A percentile compares a stretch with the other conserved stretches of the same genome.
phyloP scores from a whole-genome alignment of 2,888 invertebrate species.

The Rotaria magnacalcarata region DNA sequence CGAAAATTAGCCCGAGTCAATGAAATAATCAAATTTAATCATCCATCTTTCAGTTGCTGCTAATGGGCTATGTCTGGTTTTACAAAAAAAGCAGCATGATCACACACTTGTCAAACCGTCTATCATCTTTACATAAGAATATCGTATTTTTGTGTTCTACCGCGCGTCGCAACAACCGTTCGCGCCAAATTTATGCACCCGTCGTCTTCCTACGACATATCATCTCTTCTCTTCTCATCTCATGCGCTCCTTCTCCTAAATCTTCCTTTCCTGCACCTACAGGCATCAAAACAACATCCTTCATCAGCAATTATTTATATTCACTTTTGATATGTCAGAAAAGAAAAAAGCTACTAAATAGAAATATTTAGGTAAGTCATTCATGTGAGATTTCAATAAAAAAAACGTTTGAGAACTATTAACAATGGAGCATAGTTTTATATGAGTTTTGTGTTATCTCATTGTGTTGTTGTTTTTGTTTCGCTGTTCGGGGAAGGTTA shows the following conservation, averaged over 20 bases:
- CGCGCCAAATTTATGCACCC: background rate
- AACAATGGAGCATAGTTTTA: background rate
- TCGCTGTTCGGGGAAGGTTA: too few species aligned
- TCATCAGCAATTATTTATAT: background rate
- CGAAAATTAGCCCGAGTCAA: background rate
- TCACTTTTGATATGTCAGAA: background rate
- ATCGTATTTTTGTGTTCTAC: background rate
- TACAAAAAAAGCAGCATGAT: background rate
- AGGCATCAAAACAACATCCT: constrained; percentile 8
- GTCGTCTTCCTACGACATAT: constrained; percentile 29
- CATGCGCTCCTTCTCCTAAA: constrained; percentile 26
- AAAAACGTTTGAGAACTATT: background rate
- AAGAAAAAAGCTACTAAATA: background rate
- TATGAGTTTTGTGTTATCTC: too few species aligned
- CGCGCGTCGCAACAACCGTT: constrained; percentile 10
- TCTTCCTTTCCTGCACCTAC: background rate
- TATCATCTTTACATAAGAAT: constrained; percentile 12
- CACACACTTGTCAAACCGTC: constrained; percentile 17
- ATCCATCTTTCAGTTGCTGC: constrained; percentile 26
- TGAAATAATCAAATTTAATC: background rate
- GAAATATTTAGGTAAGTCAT: background rate
- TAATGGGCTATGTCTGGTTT: background rate
- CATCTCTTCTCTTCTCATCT: constrained; percentile 15
- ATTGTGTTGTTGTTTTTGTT: too few species aligned
- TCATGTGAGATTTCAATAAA: background rate